phyloP scores from a whole-genome alignment of 2,797 vertebrate species.

The Hoplostethus mediterraneus region DNA sequence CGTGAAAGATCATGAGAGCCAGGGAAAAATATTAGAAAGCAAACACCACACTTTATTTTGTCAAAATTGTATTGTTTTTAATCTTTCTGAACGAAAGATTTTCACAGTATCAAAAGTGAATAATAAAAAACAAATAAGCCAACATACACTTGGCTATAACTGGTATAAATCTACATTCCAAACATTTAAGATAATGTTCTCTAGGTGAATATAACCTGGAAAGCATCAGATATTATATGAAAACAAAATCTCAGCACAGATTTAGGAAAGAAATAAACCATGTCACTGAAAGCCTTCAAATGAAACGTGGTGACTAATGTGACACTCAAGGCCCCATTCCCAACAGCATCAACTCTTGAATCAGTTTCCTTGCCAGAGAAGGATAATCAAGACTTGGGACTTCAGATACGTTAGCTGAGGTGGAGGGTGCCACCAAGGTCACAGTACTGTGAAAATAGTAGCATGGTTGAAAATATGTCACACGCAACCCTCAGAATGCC shows the following conservation, averaged over 20 bases:
- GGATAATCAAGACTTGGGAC: conserved; percentile 49
- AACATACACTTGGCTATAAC: conserved; percentile 88
- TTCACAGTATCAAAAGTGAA: conserved; percentile 98
- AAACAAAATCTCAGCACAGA: conserved; percentile 78
- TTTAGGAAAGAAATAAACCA: conserved; percentile 65
- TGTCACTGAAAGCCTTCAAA: conserved; percentile 74
- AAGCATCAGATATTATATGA: conserved; percentile 87
- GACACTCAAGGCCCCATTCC: conserved; percentile 62
- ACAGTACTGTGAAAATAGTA: conserved; percentile 57
- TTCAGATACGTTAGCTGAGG: conserved; percentile 52
- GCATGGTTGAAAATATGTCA: conserved; percentile 57
- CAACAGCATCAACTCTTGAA: conserved; percentile 49
- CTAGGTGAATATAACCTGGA: conserved; percentile 88
- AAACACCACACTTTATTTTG: conserved; percentile 83
- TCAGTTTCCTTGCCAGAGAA: conserved; percentile 56
- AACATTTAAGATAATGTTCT: conserved; percentile 85
- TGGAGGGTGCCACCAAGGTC: conserved; percentile 61
- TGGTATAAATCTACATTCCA: conserved; percentile 91
- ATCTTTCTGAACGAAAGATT: conserved; percentile 95
- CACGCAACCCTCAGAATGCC: conserved; percentile 45
- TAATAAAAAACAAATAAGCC: conserved; percentile 85
- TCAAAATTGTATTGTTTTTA: conserved; percentile 92
- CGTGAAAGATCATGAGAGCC: neutral
- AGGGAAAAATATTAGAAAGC: conserved; percentile 57
- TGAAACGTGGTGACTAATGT: conserved; percentile 62